Evolutionary conservation across 2,113 vertebrate genomes (phyloP).

Genomic region (Pterocles orientalis): DNA sequence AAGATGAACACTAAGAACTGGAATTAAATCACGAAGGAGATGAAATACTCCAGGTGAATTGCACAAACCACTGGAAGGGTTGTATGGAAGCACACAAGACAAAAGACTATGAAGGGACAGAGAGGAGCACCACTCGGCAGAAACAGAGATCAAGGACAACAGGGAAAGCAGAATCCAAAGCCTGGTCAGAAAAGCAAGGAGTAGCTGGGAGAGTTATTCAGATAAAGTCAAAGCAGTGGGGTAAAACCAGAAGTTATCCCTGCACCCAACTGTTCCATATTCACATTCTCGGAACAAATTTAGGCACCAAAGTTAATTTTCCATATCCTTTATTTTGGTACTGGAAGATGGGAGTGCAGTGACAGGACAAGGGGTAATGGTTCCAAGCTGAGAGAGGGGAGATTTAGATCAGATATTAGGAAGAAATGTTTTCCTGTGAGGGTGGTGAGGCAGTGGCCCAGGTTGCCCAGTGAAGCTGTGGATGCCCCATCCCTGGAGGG

Average conservation of each 20-base stretch:
- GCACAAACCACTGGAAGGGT: background rate
- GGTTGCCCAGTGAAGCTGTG: too few species aligned
- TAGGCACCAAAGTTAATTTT: background rate
- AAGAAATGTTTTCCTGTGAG: too few species aligned
- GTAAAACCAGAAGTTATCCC: background rate
- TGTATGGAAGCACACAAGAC: background rate
- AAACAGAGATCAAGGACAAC: background rate
- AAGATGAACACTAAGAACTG: background rate
- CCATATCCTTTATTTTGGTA: background rate
- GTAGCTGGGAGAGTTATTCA: background rate
- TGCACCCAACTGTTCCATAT: rapidly evolving
- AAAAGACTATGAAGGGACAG: background rate
- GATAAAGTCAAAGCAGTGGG: background rate
- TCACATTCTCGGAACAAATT: background rate
- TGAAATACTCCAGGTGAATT: background rate
- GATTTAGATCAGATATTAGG: too few species aligned
- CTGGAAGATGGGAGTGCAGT: background rate
- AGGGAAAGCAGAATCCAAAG: background rate
- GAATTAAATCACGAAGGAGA: background rate
- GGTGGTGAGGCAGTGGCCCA: too few species aligned
- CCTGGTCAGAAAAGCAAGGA: background rate
- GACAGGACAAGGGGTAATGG: too few species aligned
- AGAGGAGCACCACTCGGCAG: background rate
- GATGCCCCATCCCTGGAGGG: too few species aligned
- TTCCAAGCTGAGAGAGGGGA: too few species aligned